Evolutionary conservation across 2,888 invertebrate genomes (phyloP).

Genomic region (Campoplex nolae): DNA sequence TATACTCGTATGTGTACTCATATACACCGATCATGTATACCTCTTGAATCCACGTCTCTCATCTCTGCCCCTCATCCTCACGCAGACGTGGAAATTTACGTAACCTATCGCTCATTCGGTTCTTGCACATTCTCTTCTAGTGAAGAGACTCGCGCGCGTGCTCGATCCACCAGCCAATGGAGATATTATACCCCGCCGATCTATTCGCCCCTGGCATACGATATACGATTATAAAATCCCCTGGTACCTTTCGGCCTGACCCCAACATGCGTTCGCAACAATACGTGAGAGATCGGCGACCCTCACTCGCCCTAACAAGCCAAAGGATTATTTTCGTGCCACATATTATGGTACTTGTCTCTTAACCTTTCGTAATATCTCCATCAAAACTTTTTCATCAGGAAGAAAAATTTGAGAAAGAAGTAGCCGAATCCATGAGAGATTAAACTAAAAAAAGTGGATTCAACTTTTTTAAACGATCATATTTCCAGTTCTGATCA

Average conservation of each 20-base stretch:
- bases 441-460: background rate
- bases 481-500: background rate
- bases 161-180: slow-evolving; percentile 55
- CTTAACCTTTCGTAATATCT: slow-evolving; percentile 3
- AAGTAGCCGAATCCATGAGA: background rate
- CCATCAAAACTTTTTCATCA: background rate
- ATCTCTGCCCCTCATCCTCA: slow-evolving; percentile 52
- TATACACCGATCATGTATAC: slow-evolving; percentile 27
- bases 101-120: slow-evolving; percentile 64
- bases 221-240: slow-evolving; percentile 55
- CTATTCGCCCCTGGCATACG: slow-evolving; percentile 64
- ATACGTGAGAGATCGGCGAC: slow-evolving; percentile 74
- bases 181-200: slow-evolving; percentile 61
- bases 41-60: slow-evolving; percentile 58
- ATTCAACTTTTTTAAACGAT: background rate
- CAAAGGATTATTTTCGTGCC: slow-evolving; percentile 61
- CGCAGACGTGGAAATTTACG: slow-evolving; percentile 69
- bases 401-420: background rate
- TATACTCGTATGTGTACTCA: background rate
- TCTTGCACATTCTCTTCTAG: slow-evolving; percentile 44
- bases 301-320: slow-evolving; percentile 75
- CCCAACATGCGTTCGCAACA: slow-evolving; percentile 73
- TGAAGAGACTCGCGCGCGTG: slow-evolving; percentile 7
- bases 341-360: slow-evolving; percentile 11
- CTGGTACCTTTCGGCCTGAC: slow-evolving; percentile 70